Percentiles rank a stretch among this genome's conserved stretches.
Conservation (phyloP, 2,797 vertebrate genomes). For the Oceanodroma leucorhoa region DNA sequence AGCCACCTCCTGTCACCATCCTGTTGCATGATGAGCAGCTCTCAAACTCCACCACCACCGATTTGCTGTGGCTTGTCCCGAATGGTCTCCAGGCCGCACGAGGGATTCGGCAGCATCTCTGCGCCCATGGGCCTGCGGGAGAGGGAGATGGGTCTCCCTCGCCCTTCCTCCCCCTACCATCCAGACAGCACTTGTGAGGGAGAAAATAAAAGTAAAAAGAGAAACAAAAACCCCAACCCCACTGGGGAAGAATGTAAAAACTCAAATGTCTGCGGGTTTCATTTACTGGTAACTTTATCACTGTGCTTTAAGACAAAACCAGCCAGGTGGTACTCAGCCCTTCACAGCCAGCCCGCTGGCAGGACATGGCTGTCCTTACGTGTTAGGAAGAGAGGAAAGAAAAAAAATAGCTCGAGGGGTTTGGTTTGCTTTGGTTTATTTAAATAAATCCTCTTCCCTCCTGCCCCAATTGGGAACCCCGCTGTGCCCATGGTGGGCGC, state of each 20-base stretch:
- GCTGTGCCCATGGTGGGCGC: neutral
- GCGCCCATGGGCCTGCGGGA: neutral
- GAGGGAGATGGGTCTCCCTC: neutral
- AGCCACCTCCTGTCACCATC: neutral
- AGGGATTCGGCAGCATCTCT: neutral
- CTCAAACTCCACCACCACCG: accelerated
- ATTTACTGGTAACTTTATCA: slow-evolving; percentile 59
- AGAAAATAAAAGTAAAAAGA: neutral
- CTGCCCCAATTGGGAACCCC: accelerated
- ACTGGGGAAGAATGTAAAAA: slow-evolving; percentile 54
- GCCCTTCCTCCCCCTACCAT: neutral
- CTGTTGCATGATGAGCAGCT: accelerated
- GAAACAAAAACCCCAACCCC: neutral
- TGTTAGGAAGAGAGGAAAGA: neutral
- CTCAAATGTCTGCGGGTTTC: neutral
- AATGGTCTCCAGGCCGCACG: accelerated
- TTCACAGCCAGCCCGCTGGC: neutral
- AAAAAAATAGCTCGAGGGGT: neutral
- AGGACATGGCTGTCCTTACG: neutral
- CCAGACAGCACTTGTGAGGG: slow-evolving; percentile 8
- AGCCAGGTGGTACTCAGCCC: slow-evolving; percentile 29
- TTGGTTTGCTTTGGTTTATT: neutral
- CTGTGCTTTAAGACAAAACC: slow-evolving; percentile 60
- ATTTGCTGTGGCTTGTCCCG: neutral
- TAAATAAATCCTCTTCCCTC: neutral